Percentiles rank a stretch among this genome's conserved stretches.
Conservation (phyloP, 2,113 vertebrate species). For the Danionella cerebrum region DNA sequence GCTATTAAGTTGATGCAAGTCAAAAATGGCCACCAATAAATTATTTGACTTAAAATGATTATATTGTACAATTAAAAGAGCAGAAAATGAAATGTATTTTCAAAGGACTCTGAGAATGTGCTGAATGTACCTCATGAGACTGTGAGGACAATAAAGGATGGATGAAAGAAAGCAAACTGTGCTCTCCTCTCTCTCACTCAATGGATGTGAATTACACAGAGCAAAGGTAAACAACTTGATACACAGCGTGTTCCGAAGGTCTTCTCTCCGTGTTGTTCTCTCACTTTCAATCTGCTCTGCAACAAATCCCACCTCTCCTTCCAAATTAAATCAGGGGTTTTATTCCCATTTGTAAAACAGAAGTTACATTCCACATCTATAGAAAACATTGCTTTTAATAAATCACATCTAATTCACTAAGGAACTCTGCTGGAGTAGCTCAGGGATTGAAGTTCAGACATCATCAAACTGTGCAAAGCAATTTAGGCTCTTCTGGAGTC, state of each 20-base stretch:
- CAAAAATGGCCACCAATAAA: too few relatives aligned
- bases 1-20: too few relatives aligned
- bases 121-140: background rate
- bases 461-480: background rate
- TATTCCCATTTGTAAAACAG: background rate
- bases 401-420: background rate
- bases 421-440: background rate
- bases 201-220: background rate
- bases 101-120: background rate
- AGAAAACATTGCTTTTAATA: too few relatives aligned
- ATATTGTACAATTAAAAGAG: too few relatives aligned
- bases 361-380: background rate
- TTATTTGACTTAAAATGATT: too few relatives aligned
- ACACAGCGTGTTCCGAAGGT: background rate
- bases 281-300: background rate
- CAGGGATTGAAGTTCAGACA: background rate
- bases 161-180: background rate
- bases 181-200: background rate
- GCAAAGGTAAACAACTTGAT: background rate
- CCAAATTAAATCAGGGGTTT: constrained; percentile 1
- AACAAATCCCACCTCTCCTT: background rate
- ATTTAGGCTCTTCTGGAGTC: background rate
- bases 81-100: too few relatives aligned
- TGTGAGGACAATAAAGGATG: background rate
- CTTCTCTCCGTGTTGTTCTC: background rate